These are phyloP conservation scores for Galaxea fascicularis DNA, from an alignment of 92 coral and sea anemone genomes.

Conservation along the genomic window DNA sequence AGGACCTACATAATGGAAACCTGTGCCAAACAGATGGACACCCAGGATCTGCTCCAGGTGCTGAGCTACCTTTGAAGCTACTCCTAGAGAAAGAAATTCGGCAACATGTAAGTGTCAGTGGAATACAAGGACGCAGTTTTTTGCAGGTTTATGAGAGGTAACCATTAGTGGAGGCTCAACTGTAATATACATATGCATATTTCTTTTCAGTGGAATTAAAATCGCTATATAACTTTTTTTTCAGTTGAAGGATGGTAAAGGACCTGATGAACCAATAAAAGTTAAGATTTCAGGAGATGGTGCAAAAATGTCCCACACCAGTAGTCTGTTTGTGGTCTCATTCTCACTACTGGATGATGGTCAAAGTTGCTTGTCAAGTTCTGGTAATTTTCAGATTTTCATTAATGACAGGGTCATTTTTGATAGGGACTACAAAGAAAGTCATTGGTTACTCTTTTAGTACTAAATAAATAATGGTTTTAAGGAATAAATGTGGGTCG, in stretches of 20 bases:
- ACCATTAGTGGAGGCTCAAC: neutral
- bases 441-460: too few relatives aligned
- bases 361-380: slow-evolving; percentile 42
- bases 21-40: neutral
- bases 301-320: slow-evolving; percentile 33
- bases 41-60: neutral
- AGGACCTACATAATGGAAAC: neutral
- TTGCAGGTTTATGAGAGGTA: neutral
- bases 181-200: neutral
- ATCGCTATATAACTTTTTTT: neutral
- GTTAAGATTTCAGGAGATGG: slow-evolving; percentile 41
- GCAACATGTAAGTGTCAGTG: slow-evolving; percentile 18
- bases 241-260: slow-evolving; percentile 5
- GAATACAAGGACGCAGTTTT: neutral
- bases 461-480: too few relatives aligned
- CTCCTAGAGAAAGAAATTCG: slow-evolving; percentile 18
- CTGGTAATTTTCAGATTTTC: slow-evolving; percentile 6
- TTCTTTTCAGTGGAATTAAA: neutral
- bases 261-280: neutral
- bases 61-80: slow-evolving; percentile 6
- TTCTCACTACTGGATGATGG: slow-evolving; percentile 25
- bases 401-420: neutral
- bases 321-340: slow-evolving; percentile 19
- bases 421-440: too few relatives aligned
- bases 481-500: too few relatives aligned